Conservation (phyloP, 2,888 invertebrate species). For the Diarsia rubi region DNA sequence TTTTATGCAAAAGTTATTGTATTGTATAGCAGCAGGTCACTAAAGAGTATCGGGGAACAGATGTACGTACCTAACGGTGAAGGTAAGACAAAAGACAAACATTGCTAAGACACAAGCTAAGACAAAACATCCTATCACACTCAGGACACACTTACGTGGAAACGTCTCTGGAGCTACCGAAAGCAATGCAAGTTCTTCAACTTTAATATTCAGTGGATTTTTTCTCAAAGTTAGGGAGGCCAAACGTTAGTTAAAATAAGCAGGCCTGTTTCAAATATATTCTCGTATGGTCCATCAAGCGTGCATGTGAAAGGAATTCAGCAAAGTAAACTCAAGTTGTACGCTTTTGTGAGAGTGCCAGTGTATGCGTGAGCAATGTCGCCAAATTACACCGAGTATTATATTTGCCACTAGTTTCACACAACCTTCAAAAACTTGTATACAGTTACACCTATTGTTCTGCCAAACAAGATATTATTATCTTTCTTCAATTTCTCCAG, state of each 20-base stretch:
- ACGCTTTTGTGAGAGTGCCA: slow-evolving; percentile 69
- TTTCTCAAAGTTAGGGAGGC: not conserved
- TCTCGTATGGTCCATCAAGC: slow-evolving; percentile 65
- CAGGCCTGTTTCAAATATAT: slow-evolving; percentile 38
- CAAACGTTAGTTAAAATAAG: too few relatives aligned
- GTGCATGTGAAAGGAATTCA: slow-evolving; percentile 80
- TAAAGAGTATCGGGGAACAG: not conserved
- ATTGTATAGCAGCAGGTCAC: not conserved
- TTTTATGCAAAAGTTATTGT: not conserved
- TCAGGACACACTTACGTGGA: not conserved
- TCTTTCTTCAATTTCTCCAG: not conserved
- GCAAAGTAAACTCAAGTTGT: slow-evolving; percentile 78
- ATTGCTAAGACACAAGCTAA: too few relatives aligned
- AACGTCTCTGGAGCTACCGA: not conserved
- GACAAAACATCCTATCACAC: not conserved
- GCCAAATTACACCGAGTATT: slow-evolving; percentile 67
- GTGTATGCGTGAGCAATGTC: slow-evolving; percentile 71
- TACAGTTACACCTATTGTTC: not conserved
- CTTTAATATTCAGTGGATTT: not conserved
- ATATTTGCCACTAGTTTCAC: slow-evolving; percentile 63
- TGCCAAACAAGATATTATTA: not conserved
- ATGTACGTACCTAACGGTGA: too few relatives aligned
- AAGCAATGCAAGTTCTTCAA: not conserved
- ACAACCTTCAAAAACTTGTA: slow-evolving; percentile 1
- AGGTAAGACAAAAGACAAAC: too few relatives aligned